Evolutionary conservation across 2,888 invertebrate genomes (phyloP), one percentile per base, ranked within the genome.

Genomic region (Criorhina ranunculi): DNA sequence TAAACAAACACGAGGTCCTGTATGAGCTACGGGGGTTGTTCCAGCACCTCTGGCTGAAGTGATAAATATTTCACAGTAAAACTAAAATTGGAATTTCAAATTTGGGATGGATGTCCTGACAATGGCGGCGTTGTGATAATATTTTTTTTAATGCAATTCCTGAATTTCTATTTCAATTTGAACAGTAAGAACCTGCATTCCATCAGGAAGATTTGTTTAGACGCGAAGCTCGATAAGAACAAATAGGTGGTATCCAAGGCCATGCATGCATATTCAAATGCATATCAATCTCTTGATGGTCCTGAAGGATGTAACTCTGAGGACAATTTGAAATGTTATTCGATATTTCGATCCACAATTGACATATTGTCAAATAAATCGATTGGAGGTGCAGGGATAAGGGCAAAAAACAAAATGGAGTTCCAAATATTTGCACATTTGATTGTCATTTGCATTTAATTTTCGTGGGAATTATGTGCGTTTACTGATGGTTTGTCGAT

Each of bases 121-220:
- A 70, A 70, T 59, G 35, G 57, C 19, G 1, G 37, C 11, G 24
- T 29, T 17, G 70, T 31, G 59, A 72, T 72, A 59, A 72, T 72
- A 70, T 59, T 72, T 62, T 60, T 79, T 80, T 76, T n/a, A n/a
- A 75, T 75, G 64, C 55, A 80, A 75, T 76, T 81, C 76, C 69
- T 81, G 67, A 81, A 76, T 76, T 76, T 42, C 67, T 76, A 60
- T 67, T 81, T 76, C 76, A 81, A 80, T 80, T 80, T 75, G 69
- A 69, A 69, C 59, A 75, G 67, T 60, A 42, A 60, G 33, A 69
- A 46, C 49, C 37, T n/a, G n/a, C n/a, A n/a, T n/a, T n/a, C n/a
- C n/a, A n/a, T 67, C 67, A 70, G 29, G 40, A 37, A 57, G 73
- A 40, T 55, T 67, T 42, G 53, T 49, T 66, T 62, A 59, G 73